These are phyloP conservation scores for Pseudochirops corinnae DNA, from an alignment of 2,797 vertebrate genomes.

Conservation along the genomic window DNA sequence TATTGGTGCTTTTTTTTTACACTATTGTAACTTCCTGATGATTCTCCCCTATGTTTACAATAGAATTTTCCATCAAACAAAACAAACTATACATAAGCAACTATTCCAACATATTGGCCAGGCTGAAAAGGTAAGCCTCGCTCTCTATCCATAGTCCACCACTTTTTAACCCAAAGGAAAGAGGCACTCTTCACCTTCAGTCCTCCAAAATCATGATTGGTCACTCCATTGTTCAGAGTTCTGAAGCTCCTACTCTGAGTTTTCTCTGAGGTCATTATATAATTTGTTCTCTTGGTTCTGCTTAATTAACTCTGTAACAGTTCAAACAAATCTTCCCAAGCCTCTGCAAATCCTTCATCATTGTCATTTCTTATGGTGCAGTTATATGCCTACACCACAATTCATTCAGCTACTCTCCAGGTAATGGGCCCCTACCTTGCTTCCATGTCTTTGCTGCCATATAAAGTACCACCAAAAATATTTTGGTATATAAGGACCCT, in stretches of 20 bases:
- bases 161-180: background rate
- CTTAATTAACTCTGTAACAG: background rate
- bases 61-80: background rate
- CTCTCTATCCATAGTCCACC: background rate
- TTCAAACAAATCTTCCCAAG: background rate
- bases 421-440: background rate
- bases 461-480: background rate
- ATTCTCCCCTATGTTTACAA: background rate
- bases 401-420: background rate
- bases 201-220: background rate
- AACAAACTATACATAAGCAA: background rate
- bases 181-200: background rate
- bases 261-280: background rate
- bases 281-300: background rate
- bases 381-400: background rate
- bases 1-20: background rate
- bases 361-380: background rate
- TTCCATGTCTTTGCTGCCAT: background rate
- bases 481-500: background rate
- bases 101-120: background rate
- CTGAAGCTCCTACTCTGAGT: background rate
- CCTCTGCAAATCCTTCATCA: background rate
- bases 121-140: background rate
- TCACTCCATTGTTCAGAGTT: background rate
- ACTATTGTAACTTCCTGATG: background rate